phyloP scores from a whole-genome alignment of 2,888 invertebrate species.

The Caprella mutica region DNA sequence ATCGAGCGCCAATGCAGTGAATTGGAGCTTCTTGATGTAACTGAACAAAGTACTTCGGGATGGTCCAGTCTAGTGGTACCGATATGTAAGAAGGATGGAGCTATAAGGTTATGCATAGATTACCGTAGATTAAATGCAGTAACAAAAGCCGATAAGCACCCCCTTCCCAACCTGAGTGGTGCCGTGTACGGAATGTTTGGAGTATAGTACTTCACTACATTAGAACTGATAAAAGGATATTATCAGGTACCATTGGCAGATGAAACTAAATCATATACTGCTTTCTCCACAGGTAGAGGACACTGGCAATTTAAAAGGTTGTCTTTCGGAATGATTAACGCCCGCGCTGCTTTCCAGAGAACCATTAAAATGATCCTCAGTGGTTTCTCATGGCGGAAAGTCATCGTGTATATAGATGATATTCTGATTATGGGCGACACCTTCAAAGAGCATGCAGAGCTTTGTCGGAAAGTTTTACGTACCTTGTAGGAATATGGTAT shows the following conservation, averaged over 20 bases:
- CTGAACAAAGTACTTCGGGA: neutral
- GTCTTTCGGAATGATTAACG: neutral
- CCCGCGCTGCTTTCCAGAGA: neutral
- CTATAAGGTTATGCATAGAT: neutral
- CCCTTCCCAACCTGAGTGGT: neutral
- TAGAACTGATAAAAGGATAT: neutral
- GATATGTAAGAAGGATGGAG: neutral
- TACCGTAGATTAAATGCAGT: neutral
- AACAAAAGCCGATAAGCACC: neutral
- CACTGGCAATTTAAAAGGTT: conserved; percentile 2
- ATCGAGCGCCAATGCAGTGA: neutral
- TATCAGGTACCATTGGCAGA: neutral
- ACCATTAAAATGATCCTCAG: neutral
- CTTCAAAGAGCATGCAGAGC: neutral
- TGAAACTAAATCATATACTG: neutral
- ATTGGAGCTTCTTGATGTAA: neutral
- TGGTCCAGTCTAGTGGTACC: neutral
- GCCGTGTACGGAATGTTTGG: neutral
- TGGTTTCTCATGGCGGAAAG: neutral
- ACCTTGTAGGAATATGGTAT: neutral
- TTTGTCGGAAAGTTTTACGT: neutral
- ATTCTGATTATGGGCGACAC: neutral
- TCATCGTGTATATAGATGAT: conserved; percentile 1
- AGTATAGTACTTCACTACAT: neutral
- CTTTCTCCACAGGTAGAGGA: neutral